Evolutionary conservation across 2,113 vertebrate genomes (phyloP), one percentile per base, ranked within the genome.

Genomic region (Lepus europaeus): DNA sequence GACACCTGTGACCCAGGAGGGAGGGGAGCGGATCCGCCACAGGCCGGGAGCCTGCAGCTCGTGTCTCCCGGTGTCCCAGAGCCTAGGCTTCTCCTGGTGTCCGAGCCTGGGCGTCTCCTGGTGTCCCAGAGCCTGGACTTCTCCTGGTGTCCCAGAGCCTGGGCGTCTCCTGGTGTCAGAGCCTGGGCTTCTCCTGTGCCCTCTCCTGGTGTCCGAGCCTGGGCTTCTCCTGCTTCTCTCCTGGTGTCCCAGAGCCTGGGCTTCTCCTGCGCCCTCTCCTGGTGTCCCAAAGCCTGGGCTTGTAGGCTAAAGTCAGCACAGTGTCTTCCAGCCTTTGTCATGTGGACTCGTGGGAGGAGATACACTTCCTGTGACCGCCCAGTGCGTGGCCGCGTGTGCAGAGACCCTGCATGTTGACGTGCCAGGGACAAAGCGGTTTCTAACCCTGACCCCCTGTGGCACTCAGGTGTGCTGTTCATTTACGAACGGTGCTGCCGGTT

Each of bases 301-400:
- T 93, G 66, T 77, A 29, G 77, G 25, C 36, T 27, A 1, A 56
- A 8, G 36, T 39, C 36, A 39, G 39, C 39, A 12, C 23, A 39
- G 29, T 19, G 3, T 73, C 82, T n/a, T 85, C 33, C 14, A 27
- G 3, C 39, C 20, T 17, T 68, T 39, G 56, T 39, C 53, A 23
- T 45, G 14, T 3, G 9, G 31, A 7, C 27, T 31, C 23, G 5
- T 3, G 59, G 61, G 81, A 68, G 27, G 73, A 78, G 31, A 4
- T 78, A 3, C 1, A 11, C 23, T 84, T 16, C 23, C 0, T 9
- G 29, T 63, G 36, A 25, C 33, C 51, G 36, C 10, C 19, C 20
- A 0, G 72, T 2, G 7, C 51, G 31, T 20, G 74, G 13, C n/a
- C 2, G 0, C 33, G 13, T 31, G 33, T 36, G 10, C 66, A 36